phyloP scores from a whole-genome alignment of 2,113 vertebrate species.

The Daubentonia madagascariensis region DNA sequence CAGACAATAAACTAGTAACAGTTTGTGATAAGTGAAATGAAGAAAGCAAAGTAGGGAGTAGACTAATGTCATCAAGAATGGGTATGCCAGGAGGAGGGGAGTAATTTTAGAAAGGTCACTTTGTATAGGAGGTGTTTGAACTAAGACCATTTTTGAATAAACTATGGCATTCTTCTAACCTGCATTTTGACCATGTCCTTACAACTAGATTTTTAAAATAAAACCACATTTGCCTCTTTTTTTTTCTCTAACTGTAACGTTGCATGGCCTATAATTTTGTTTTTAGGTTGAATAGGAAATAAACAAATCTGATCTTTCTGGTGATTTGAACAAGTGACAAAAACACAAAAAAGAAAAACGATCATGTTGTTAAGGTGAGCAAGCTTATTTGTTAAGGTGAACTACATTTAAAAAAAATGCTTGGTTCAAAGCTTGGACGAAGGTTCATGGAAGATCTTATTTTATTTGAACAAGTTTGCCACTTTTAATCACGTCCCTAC shows the following conservation, averaged over 20 bases:
- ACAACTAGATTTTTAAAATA: background rate
- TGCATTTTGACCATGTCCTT: background rate
- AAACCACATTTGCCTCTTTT: background rate
- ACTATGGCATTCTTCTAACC: background rate
- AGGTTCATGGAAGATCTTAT: constrained; percentile 23
- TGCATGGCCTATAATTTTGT: background rate
- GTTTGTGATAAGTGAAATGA: background rate
- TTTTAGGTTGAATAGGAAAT: constrained; percentile 28
- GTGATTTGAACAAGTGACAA: background rate
- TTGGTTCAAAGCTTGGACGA: background rate
- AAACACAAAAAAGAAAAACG: constrained; percentile 36
- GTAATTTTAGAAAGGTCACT: background rate
- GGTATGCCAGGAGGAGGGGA: background rate
- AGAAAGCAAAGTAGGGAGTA: background rate
- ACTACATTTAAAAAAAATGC: background rate
- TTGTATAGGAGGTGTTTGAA: background rate
- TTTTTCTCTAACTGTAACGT: background rate
- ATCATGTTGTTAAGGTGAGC: background rate
- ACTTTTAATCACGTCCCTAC: constrained; percentile 30
- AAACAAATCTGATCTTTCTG: background rate
- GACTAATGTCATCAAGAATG: background rate
- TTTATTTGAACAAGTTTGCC: constrained; percentile 51
- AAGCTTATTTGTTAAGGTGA: background rate
- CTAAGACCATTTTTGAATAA: background rate
- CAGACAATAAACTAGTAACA: background rate